phyloP scores from a whole-genome alignment of 2,888 invertebrate genomes.

The Acanthosepion lycidas region DNA sequence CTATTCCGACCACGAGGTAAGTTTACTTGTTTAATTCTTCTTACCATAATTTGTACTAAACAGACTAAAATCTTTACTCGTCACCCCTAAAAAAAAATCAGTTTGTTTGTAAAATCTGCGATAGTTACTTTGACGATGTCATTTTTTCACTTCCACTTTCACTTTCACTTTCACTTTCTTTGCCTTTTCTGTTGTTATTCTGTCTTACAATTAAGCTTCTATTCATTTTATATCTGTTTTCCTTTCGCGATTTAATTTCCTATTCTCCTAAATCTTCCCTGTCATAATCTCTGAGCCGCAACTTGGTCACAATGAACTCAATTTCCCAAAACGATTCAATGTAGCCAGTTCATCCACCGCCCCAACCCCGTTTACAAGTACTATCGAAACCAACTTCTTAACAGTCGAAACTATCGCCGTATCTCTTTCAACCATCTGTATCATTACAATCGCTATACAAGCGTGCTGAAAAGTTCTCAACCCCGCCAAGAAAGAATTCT shows the following conservation, averaged over 20 bases:
- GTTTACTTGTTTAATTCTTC: too few relatives aligned
- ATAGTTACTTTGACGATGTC: background rate
- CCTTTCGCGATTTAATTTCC: slow-evolving; percentile 11
- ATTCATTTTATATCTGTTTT: background rate
- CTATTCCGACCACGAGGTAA: too few relatives aligned
- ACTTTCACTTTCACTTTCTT: background rate
- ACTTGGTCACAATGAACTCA: slow-evolving; percentile 8
- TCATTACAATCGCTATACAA: background rate
- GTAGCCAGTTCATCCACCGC: background rate
- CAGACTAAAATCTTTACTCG: too few relatives aligned
- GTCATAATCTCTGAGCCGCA: background rate
- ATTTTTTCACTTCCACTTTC: slow-evolving; percentile 1
- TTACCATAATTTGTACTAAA: too few relatives aligned
- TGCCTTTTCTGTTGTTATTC: background rate
- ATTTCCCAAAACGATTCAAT: background rate
- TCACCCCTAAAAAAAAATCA: background rate
- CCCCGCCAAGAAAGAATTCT: too few relatives aligned
- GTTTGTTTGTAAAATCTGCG: background rate
- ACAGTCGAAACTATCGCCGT: background rate
- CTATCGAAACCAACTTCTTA: background rate
- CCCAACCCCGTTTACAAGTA: background rate
- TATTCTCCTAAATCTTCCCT: background rate
- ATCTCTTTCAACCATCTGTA: background rate
- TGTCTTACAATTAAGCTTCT: background rate
- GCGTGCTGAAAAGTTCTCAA: too few relatives aligned